phyloP scores from a whole-genome alignment of 2,113 vertebrate species.

The Pyrgilauda ruficollis region DNA sequence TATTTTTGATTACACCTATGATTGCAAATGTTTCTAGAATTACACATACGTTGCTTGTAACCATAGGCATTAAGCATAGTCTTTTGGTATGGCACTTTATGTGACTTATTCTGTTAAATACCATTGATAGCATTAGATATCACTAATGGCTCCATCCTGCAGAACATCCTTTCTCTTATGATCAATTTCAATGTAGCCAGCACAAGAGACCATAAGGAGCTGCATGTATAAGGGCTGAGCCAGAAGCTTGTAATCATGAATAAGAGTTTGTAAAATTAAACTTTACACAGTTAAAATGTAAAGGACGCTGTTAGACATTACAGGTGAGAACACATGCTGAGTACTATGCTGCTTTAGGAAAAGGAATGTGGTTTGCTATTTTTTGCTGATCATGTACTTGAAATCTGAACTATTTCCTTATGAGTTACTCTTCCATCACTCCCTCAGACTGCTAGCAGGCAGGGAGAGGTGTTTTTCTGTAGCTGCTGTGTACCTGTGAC shows the following conservation, averaged over 20 bases:
- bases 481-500: conserved; percentile 82
- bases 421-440: no score
- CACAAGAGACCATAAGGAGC: background rate
- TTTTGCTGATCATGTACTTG: background rate
- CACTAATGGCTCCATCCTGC: background rate
- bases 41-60: background rate
- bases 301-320: background rate
- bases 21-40: background rate
- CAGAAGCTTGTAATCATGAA: background rate
- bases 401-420: background rate
- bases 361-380: background rate
- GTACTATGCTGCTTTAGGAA: background rate
- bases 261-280: background rate
- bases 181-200: background rate
- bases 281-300: background rate
- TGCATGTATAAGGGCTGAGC: background rate
- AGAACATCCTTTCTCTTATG: background rate
- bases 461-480: background rate
- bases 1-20: background rate
- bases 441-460: background rate
- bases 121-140: background rate
- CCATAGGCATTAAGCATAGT: background rate
- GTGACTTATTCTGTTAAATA: background rate
- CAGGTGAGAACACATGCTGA: background rate
- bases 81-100: background rate